A percentile compares a stretch with the other conserved stretches of the same genome.
Conservation (phyloP, 2,113 vertebrate genomes). For the Brachyistius frenatus region DNA sequence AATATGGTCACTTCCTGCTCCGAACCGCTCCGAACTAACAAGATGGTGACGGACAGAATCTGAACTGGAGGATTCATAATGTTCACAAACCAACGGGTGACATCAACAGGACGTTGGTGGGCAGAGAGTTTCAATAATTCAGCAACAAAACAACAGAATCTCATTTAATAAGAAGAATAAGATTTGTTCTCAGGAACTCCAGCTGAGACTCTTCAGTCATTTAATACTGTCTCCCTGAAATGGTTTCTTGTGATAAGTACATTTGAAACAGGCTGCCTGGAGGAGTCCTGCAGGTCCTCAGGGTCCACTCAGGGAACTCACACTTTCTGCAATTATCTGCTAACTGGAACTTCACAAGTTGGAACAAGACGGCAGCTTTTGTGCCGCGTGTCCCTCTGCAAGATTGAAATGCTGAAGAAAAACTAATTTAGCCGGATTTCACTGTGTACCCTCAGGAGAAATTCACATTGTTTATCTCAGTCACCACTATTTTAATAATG, state of each 20-base stretch:
- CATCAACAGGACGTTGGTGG: not conserved
- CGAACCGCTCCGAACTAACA: no score
- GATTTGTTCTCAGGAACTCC: conserved; percentile 15
- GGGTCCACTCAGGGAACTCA: not conserved
- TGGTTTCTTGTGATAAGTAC: conserved; percentile 2
- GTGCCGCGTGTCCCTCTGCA: not conserved
- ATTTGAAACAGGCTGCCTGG: not conserved
- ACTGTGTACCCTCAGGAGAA: not conserved
- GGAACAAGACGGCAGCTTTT: no score
- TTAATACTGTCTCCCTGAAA: not conserved
- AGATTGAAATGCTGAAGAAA: not conserved
- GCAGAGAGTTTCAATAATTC: not conserved
- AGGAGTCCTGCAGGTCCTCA: conserved; percentile 4
- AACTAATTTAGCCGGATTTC: not conserved
- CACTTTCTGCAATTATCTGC: conserved; percentile 1
- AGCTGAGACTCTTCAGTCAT: not conserved
- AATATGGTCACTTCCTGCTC: no score
- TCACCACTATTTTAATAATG: not conserved
- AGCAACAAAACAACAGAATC: conserved; percentile 3
- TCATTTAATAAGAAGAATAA: conserved; percentile 5
- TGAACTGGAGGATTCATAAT: no score
- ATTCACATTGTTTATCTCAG: not conserved
- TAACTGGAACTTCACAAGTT: not conserved
- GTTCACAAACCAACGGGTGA: no score
- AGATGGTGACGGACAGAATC: no score